A percentile compares a stretch with the other conserved stretches of the same genome.
phyloP scores from a whole-genome alignment of 2,888 invertebrate genomes.

The Machimus rusticus region DNA sequence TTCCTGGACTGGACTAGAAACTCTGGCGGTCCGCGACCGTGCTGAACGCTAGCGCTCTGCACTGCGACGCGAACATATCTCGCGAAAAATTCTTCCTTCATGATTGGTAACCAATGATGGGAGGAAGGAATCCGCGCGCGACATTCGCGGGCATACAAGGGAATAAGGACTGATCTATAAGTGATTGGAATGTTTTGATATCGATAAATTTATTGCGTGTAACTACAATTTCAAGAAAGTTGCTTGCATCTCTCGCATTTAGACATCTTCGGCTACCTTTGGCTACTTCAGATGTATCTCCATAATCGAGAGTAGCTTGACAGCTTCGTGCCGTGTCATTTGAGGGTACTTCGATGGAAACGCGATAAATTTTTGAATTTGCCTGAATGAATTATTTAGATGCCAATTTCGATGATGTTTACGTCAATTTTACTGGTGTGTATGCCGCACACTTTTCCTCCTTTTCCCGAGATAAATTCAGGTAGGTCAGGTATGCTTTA shows the following conservation, averaged over 20 bases:
- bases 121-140: background rate
- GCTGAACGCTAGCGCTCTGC: background rate
- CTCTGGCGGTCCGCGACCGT: background rate
- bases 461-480: background rate
- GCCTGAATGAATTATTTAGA: background rate
- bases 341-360: background rate
- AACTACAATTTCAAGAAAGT: background rate
- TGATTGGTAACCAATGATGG: background rate
- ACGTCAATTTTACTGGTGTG: background rate
- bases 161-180: conserved; percentile 16
- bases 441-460: background rate
- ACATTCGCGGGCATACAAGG: conserved; percentile 7
- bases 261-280: background rate
- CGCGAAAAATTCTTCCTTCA: background rate
- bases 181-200: conserved; percentile 37
- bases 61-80: background rate
- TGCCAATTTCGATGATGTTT: background rate
- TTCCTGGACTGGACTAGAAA: conserved; percentile 36
- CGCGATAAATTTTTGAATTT: background rate
- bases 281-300: background rate
- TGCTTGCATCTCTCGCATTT: background rate
- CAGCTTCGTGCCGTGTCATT: background rate
- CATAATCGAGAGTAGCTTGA: conserved; percentile 27
- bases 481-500: background rate
- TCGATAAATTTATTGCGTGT: conserved; percentile 37